Percentiles rank a stretch among this genome's conserved stretches.
phyloP scores from a whole-genome alignment of 2,797 vertebrate species.

The Graptemys geographica region DNA sequence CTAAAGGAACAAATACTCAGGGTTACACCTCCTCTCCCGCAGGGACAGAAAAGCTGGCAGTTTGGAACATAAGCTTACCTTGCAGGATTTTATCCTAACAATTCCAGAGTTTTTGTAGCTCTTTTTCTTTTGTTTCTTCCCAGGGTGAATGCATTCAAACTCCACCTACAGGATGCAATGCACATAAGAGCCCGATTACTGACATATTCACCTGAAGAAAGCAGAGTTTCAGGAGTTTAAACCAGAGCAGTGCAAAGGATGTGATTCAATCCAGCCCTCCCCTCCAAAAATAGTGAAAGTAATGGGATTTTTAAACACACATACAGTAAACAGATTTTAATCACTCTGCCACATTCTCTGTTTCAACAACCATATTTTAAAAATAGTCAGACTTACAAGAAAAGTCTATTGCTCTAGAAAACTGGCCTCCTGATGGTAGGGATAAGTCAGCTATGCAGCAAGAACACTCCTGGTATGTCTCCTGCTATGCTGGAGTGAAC shows the following conservation, averaged over 20 bases:
- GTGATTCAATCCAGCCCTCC: not conserved
- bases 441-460: not conserved
- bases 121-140: slow-evolving; percentile 96
- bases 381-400: not conserved
- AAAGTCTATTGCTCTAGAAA: too few species aligned
- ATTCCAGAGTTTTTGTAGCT: slow-evolving; percentile 94
- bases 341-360: not conserved
- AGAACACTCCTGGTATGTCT: fast-evolving
- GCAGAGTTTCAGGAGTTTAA: not conserved
- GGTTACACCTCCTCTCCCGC: not conserved
- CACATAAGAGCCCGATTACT: not conserved
- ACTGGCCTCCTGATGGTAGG: not conserved
- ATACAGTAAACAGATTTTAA: not conserved
- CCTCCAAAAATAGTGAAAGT: not conserved
- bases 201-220: not conserved
- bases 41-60: fast-evolving
- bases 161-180: slow-evolving; percentile 80
- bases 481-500: not conserved
- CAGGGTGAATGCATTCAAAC: slow-evolving; percentile 92
- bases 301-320: not conserved
- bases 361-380: not conserved
- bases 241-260: not conserved
- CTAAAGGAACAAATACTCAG: slow-evolving; percentile 68
- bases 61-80: slow-evolving; percentile 77
- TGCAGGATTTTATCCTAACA: slow-evolving; percentile 88